A percentile compares a stretch with the other conserved stretches of the same genome.
Conservation (phyloP, 2,113 vertebrate genomes). For the Cheirogaleus medius region DNA sequence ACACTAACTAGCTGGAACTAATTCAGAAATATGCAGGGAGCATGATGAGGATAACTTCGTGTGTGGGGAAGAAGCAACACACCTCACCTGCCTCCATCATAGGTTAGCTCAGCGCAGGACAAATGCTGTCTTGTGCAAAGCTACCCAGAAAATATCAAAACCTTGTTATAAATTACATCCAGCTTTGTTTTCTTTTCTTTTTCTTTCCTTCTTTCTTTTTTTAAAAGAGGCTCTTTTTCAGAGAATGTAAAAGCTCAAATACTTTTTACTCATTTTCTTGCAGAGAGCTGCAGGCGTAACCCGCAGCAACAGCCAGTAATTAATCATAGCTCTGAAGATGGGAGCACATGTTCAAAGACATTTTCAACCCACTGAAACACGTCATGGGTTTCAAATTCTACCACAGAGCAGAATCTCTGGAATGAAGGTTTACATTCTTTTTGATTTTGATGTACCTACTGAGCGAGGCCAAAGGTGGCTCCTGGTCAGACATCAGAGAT, state of each 20-base stretch:
- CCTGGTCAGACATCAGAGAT: not conserved
- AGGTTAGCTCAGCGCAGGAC: constrained; percentile 6
- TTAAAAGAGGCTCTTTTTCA: constrained; percentile 62
- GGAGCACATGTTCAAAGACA: constrained; percentile 64
- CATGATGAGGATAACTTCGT: constrained; percentile 76
- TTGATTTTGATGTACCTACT: constrained; percentile 43
- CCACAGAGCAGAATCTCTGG: constrained; percentile 47
- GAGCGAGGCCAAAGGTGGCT: constrained; percentile 21
- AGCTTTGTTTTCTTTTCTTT: not conserved
- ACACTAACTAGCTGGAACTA: constrained; percentile 88
- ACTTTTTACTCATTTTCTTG: constrained; percentile 71
- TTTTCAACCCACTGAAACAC: constrained; percentile 73
- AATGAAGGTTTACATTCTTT: constrained; percentile 47
- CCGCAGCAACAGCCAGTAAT: constrained; percentile 59
- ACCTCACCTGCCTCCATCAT: constrained; percentile 75
- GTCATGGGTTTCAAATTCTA: constrained; percentile 65
- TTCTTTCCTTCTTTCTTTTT: not conserved
- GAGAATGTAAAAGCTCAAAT: constrained; percentile 61
- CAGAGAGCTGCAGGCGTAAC: constrained; percentile 70
- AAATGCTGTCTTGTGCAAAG: constrained; percentile 27
- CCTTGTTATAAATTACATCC: constrained; percentile 28
- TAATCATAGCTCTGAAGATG: constrained; percentile 75
- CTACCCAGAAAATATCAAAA: constrained; percentile 28
- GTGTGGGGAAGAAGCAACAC: constrained; percentile 30
- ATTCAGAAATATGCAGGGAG: constrained; percentile 83